Percentiles rank a stretch among this genome's conserved stretches.
Conservation (phyloP, 2,113 vertebrate genomes). For the Felis catus region F.catus_Fca126_mat1.0 CM031416.1:32500501-32501000, state of each 20-base stretch:
- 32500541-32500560: constrained; percentile 57
- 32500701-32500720: not conserved
- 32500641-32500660: not conserved
- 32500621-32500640: not conserved
- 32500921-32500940: not conserved
- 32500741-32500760: not conserved
- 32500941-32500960: constrained; percentile 46
- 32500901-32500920: constrained; percentile 50
- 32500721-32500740: not conserved
- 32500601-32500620: not conserved
- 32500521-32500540: constrained; percentile 43
- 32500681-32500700: not conserved
- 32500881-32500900: not conserved
- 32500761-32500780: not conserved
- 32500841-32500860: not conserved
- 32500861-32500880: not conserved
- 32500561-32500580: not conserved
- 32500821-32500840: not conserved
- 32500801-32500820: not conserved
- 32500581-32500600: constrained; percentile 27
- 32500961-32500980: not conserved
- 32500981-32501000: not conserved
- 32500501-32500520: constrained; percentile 76
- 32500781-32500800: fast-evolving
- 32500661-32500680: not conserved